Percentiles rank a stretch among this genome's conserved stretches.
phyloP scores from a whole-genome alignment of 2,113 vertebrate species.

The Microcebus tavaratra region DNA sequence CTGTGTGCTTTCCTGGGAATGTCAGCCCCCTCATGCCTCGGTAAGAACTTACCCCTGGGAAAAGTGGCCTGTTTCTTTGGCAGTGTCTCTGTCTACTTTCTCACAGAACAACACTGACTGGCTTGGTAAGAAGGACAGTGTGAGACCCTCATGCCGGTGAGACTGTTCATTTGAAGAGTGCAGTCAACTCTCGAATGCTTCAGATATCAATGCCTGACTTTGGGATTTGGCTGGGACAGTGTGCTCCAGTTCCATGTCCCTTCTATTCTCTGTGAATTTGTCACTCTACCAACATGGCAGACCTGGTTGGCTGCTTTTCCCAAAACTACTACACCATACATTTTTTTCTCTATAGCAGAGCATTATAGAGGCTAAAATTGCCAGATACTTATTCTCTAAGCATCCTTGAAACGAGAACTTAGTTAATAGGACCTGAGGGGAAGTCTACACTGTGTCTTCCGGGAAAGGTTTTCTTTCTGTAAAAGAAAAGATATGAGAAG shows the following conservation, averaged over 20 bases:
- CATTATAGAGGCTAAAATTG: background rate
- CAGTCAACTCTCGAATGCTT: background rate
- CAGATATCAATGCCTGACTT: background rate
- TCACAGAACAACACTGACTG: background rate
- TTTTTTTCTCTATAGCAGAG: background rate
- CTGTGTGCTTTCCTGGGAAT: background rate
- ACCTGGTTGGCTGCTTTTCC: background rate
- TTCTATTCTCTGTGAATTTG: background rate
- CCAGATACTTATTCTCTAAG: background rate
- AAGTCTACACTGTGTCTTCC: background rate
- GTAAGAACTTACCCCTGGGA: background rate
- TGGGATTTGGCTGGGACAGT: background rate
- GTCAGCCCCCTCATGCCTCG: background rate
- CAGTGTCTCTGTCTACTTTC: background rate
- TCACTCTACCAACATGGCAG: background rate
- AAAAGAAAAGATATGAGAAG: background rate
- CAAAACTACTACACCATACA: background rate
- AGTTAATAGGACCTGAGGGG: background rate
- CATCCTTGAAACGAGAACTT: background rate
- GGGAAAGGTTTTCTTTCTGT: background rate
- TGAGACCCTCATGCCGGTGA: background rate
- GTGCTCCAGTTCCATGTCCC: rapidly evolving
- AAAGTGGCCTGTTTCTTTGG: background rate
- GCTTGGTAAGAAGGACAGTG: background rate
- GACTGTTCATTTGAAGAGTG: background rate